phyloP scores from a whole-genome alignment of 2,888 invertebrate genomes.

The Tethea ocularis region DNA sequence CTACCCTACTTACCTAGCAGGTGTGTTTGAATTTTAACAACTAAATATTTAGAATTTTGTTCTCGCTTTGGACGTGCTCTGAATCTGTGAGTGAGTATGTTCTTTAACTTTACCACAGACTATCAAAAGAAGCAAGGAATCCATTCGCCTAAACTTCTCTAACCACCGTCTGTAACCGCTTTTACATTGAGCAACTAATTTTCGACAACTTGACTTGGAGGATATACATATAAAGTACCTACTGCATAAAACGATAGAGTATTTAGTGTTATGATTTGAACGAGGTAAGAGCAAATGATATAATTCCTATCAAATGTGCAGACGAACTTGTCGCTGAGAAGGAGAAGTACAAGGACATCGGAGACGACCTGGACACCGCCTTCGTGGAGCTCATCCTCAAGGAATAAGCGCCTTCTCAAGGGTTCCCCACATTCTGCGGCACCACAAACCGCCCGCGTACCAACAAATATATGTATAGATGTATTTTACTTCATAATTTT shows the following conservation, averaged over 20 bases:
- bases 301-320: slow-evolving; percentile 70
- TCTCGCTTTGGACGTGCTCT: neutral
- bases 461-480: slow-evolving; percentile 64
- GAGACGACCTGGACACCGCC: slow-evolving; percentile 99
- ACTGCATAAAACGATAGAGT: slow-evolving; percentile 25
- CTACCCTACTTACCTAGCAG: too few species aligned
- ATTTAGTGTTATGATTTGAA: slow-evolving; percentile 8
- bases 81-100: too few species aligned
- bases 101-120: too few species aligned
- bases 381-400: slow-evolving; percentile 96
- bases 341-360: slow-evolving; percentile 99
- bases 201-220: slow-evolving; percentile 69
- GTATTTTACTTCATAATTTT: slow-evolving; percentile 74
- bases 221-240: slow-evolving; percentile 19
- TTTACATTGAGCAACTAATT: slow-evolving; percentile 52
- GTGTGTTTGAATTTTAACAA: neutral
- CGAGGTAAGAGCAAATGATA: slow-evolving; percentile 20
- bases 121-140: neutral
- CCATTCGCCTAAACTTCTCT: slow-evolving; percentile 16
- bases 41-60: neutral
- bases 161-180: slow-evolving; percentile 40
- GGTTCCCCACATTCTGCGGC: slow-evolving; percentile 26
- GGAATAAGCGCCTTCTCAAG: slow-evolving; percentile 73
- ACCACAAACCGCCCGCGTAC: slow-evolving; percentile 60
- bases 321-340: slow-evolving; percentile 98